Conservation (phyloP, 2,797 vertebrate species). For the Coranthus polyacanthus region DNA sequence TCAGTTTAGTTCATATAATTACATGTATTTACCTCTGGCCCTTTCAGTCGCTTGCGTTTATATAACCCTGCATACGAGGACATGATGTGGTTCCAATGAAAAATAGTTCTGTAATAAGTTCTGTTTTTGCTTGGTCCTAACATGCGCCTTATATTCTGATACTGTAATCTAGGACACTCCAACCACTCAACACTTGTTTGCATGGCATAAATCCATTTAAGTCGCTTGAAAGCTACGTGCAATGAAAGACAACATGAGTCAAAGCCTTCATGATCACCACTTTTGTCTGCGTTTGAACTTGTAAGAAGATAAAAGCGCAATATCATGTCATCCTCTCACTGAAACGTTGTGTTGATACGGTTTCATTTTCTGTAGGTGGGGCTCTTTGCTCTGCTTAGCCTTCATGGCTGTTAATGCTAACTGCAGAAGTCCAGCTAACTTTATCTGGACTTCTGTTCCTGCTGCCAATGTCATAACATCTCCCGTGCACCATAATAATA, state of each 20-base stretch:
- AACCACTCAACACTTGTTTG: too few species aligned
- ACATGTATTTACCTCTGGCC: too few species aligned
- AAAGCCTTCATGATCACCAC: constrained; percentile 11
- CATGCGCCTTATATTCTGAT: too few species aligned
- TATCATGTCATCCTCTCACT: background rate
- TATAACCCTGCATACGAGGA: too few species aligned
- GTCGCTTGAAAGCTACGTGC: constrained; percentile 14
- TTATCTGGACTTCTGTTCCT: too few species aligned
- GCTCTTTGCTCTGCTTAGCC: constrained; percentile 15
- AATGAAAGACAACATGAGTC: background rate
- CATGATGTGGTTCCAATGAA: too few species aligned
- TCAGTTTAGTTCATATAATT: too few species aligned
- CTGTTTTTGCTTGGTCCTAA: too few species aligned
- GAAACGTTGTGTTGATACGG: background rate
- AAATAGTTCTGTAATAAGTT: too few species aligned
- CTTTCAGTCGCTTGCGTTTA: too few species aligned
- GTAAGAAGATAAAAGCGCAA: too few species aligned
- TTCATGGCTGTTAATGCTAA: constrained; percentile 2
- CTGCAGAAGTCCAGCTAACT: constrained; percentile 17
- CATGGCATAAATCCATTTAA: constrained; percentile 18
- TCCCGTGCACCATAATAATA: background rate
- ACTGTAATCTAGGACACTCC: too few species aligned
- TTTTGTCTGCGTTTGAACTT: constrained; percentile 8
- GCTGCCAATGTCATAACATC: constrained; percentile 24
- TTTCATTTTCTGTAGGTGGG: background rate